Evolutionary conservation across 2,797 vertebrate species (phyloP).

Genomic region (Rhincodon typus): DNA sequence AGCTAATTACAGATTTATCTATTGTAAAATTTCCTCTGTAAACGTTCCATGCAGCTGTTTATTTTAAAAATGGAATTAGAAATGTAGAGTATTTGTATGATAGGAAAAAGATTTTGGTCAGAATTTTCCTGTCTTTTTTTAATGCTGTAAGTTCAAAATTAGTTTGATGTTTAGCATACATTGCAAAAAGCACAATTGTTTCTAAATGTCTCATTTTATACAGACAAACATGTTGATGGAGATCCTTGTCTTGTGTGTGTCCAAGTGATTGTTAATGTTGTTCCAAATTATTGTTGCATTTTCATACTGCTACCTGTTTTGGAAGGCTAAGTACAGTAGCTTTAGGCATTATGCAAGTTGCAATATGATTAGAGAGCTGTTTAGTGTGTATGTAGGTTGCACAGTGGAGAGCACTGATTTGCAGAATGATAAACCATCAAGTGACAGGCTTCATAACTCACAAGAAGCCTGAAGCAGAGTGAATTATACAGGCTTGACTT

Average conservation of each 20-base stretch:
- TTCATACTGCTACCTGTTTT: not conserved
- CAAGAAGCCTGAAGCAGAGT: slow-evolving; percentile 8
- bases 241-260: too few relatives aligned
- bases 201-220: not conserved
- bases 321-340: not conserved
- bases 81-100: not conserved
- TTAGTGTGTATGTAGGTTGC: not conserved
- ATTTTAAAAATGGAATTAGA: not conserved
- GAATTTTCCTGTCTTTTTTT: not conserved
- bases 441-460: slow-evolving; percentile 30
- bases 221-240: too few relatives aligned
- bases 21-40: slow-evolving; percentile 30
- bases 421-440: slow-evolving; percentile 6
- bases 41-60: slow-evolving; percentile 14
- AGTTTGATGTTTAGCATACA: not conserved
- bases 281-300: not conserved
- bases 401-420: not conserved
- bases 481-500: slow-evolving; percentile 32
- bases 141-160: not conserved
- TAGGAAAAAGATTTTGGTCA: not conserved
- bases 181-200: not conserved
- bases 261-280: too few relatives aligned
- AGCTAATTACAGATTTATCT: not conserved
- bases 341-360: not conserved
- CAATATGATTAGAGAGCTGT: not conserved